Base-by-base conservation (phyloP, 1,140 invertebrate species). In the Tetraneura akinire region DNA sequence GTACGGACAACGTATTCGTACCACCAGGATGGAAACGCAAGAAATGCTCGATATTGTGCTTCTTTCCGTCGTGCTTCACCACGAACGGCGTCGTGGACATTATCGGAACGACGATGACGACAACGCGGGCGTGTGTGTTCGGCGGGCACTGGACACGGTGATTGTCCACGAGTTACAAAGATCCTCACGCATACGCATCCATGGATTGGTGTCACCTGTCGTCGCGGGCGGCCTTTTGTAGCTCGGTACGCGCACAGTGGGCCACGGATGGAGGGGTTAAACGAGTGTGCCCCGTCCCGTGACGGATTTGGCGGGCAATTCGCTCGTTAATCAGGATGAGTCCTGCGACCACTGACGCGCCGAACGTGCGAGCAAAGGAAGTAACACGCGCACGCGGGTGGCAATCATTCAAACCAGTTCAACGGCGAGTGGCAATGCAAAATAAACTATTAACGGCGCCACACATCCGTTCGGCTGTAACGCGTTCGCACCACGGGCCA, bases 21-120 rank as follows among this genome's bases (percentile, higher is more conserved):
- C 90, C 90, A 0, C 90, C 90, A 0, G 90, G 90, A 84, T 91
- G 90, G 81, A 90, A 87, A 29, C 85, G 86, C 18, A 91, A 82
- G 80, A 91, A 91, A 21, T 85, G 82, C 49, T 85, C 84, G 80
- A 91, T 86, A 78, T 91, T 87, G 84, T 90, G 90, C 55, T 82
- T 84, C 45, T 87, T 84, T 1, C 86, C 86, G 29, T 84, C 83
- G 83, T 90, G 88, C 76, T 86, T 88, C 0, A 90, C 86, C 1
- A 88, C 82, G 81, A 87, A 88, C 74, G 53, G 53, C 23, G 51
- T 42, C 60, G 32, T 57, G 51, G 80, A 57, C 66, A 53, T 80
- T 42, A 45, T 78, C 37, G 55, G 37, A 11, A 26, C 37, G n/a
- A 26, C 16, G n/a, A 21, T 60, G 9, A 13, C 47, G 16, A 18